These are phyloP conservation scores for Drosophila subquinaria DNA, from an alignment of 2,888 invertebrate species.

Conservation along the genomic window DNA sequence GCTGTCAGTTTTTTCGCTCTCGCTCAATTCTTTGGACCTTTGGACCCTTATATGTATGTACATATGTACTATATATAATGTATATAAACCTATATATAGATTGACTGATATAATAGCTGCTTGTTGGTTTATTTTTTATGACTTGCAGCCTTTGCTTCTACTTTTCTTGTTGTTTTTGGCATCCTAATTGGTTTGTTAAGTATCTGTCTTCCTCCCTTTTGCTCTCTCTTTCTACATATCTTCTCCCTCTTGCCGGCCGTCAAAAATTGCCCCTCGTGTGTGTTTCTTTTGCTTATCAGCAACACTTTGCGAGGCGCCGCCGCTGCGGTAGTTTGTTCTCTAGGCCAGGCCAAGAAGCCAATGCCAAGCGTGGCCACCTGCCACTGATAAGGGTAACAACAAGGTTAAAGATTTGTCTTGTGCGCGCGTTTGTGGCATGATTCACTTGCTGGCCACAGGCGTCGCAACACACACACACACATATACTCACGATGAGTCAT, in stretches of 20 bases:
- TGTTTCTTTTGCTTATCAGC: constrained; percentile 54
- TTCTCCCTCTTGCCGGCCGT: constrained; percentile 26
- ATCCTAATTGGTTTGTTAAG: constrained; percentile 81
- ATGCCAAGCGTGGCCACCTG: constrained; percentile 40
- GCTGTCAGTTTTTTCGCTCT: constrained; percentile 81
- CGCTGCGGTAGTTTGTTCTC: constrained; percentile 52
- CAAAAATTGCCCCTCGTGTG: constrained; percentile 50
- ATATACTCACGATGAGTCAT: constrained; percentile 56
- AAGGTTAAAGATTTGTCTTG: constrained; percentile 50
- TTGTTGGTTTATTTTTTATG: constrained; percentile 62
- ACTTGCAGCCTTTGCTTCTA: constrained; percentile 56
- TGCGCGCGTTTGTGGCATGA: constrained; percentile 63
- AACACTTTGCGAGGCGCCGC: constrained; percentile 69
- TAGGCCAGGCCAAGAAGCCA: constrained; percentile 51
- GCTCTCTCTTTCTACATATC: background rate
- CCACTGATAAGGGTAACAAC: constrained; percentile 56
- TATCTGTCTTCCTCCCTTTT: constrained; percentile 47
- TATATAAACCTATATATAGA: constrained; percentile 39
- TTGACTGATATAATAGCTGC: constrained; percentile 58
- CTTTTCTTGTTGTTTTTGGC: constrained; percentile 56
- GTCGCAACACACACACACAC: constrained; percentile 15
- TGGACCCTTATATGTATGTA: constrained; percentile 7
- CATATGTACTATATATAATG: constrained; percentile 20
- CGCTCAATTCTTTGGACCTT: constrained; percentile 33
- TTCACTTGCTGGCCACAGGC: constrained; percentile 64